A percentile compares a stretch with the other conserved stretches of the same genome.
Evolutionary conservation across 2,797 vertebrate genomes (phyloP).

Genomic region (Chelon auratus): DNA sequence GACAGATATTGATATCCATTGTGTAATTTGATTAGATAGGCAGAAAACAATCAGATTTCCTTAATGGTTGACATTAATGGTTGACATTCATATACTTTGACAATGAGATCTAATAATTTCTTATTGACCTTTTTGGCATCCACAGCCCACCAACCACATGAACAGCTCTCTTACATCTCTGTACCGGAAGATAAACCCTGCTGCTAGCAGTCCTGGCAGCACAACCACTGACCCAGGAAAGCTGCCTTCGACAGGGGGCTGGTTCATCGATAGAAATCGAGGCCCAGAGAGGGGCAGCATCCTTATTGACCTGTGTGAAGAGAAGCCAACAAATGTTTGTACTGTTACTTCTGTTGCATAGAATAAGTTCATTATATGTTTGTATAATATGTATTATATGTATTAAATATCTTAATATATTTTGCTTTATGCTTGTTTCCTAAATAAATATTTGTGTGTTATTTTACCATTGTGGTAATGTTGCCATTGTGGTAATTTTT

Average conservation of each 20-base stretch:
- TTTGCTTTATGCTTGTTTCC: no score
- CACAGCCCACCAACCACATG: constrained; percentile 91
- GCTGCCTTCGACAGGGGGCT: constrained; percentile 81
- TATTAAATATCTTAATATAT: no score
- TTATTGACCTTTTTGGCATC: neutral
- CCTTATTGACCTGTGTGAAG: constrained; percentile 88
- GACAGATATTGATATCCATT: neutral
- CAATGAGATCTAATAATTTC: neutral
- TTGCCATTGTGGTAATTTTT: no score
- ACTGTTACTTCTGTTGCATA: no score
- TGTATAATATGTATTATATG: no score
- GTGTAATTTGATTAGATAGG: no score
- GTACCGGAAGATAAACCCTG: constrained; percentile 87
- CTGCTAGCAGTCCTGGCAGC: constrained; percentile 36
- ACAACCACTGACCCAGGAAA: constrained; percentile 37
- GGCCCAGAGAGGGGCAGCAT: constrained; percentile 70
- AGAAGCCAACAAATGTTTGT: constrained; percentile 72
- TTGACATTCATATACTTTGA: neutral
- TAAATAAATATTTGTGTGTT: no score
- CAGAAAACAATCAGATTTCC: no score
- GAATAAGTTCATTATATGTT: no score
- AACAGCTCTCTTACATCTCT: constrained; percentile 93
- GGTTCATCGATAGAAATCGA: constrained; percentile 90
- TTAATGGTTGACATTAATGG: no score
- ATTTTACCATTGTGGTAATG: neutral